Evolutionary conservation across 2,888 invertebrate genomes (phyloP).

Genomic region (Drosophila diplacantha): DNA sequence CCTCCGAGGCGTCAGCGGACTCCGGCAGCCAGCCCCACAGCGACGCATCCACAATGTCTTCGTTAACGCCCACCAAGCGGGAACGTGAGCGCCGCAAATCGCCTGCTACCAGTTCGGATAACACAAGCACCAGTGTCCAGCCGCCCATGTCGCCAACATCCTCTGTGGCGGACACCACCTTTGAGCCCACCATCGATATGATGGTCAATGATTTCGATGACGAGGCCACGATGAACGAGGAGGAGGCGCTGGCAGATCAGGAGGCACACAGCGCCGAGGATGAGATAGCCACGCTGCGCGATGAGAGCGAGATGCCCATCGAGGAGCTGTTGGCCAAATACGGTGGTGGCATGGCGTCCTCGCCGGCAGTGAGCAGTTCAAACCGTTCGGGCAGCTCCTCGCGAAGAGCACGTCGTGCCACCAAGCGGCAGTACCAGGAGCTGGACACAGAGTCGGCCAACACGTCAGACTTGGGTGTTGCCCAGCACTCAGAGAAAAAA

Average conservation of each 20-base stretch:
- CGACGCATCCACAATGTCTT: conserved; percentile 24
- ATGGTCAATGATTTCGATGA: conserved; percentile 98
- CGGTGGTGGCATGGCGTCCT: conserved; percentile 80
- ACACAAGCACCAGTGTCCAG: conserved; percentile 35
- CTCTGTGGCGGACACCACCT: conserved; percentile 79
- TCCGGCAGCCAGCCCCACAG: conserved; percentile 31
- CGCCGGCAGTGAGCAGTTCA: conserved; percentile 37
- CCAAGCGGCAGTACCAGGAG: conserved; percentile 41
- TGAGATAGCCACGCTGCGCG: conserved; percentile 92
- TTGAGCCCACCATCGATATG: conserved; percentile 97
- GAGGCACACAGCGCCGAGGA: conserved; percentile 90
- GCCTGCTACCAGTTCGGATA: conserved; percentile 50
- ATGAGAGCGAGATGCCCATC: conserved; percentile 96
- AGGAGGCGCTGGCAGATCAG: conserved; percentile 94
- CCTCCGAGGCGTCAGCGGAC: conserved; percentile 38
- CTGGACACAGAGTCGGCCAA: conserved; percentile 22
- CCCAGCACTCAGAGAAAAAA: conserved; percentile 4
- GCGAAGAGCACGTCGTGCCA: conserved; percentile 43
- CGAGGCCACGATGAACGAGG: conserved; percentile 96
- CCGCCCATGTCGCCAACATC: conserved; percentile 70
- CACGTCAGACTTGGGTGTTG: conserved; percentile 7
- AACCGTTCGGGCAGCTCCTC: conserved; percentile 34
- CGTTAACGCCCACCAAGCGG: conserved; percentile 50
- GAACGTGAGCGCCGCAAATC: conserved; percentile 60
- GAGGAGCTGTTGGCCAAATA: conserved; percentile 95